Evolutionary conservation across 2,888 invertebrate species (phyloP).

Genomic region (Sinodicranocentrus sp.): DNA sequence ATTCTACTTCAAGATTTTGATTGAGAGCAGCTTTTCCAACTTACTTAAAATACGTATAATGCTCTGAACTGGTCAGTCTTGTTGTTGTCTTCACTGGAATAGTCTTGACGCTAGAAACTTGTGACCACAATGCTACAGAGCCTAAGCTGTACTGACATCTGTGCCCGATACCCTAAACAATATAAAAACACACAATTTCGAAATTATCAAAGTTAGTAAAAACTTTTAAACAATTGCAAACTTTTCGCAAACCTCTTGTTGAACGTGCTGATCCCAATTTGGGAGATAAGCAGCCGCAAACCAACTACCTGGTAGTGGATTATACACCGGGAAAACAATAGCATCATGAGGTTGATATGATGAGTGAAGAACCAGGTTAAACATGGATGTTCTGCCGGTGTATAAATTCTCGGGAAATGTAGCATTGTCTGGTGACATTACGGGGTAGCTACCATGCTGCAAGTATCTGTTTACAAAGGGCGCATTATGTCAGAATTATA

Average conservation of each 20-base stretch:
- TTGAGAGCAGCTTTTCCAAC: conserved; percentile 1
- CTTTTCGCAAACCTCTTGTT: conserved; percentile 78
- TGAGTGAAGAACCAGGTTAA: conserved; percentile 77
- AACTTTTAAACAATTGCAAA: background rate
- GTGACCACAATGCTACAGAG: conserved; percentile 80
- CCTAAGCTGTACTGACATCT: conserved; percentile 80
- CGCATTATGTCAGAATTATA: too few relatives aligned
- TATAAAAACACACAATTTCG: too few relatives aligned
- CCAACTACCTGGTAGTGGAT: conserved; percentile 85
- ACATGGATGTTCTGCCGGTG: conserved; percentile 78
- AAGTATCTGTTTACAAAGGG: conserved; percentile 82
- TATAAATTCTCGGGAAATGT: conserved; percentile 85
- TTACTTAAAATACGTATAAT: conserved; percentile 80
- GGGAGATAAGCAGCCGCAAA: conserved; percentile 85
- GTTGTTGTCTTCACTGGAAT: conserved; percentile 78
- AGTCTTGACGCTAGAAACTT: conserved; percentile 78
- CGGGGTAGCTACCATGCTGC: conserved; percentile 90
- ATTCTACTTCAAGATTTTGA: too few relatives aligned
- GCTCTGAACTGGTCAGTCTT: conserved; percentile 78
- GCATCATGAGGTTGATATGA: conserved; percentile 79
- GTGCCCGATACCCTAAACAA: conserved; percentile 79
- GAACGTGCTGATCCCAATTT: conserved; percentile 80
- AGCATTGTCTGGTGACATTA: conserved; percentile 89
- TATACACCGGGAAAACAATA: conserved; percentile 79
- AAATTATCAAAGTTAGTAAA: background rate